Base-by-base conservation (phyloP, 2,888 invertebrate species). In the Monopis laevigella region DNA sequence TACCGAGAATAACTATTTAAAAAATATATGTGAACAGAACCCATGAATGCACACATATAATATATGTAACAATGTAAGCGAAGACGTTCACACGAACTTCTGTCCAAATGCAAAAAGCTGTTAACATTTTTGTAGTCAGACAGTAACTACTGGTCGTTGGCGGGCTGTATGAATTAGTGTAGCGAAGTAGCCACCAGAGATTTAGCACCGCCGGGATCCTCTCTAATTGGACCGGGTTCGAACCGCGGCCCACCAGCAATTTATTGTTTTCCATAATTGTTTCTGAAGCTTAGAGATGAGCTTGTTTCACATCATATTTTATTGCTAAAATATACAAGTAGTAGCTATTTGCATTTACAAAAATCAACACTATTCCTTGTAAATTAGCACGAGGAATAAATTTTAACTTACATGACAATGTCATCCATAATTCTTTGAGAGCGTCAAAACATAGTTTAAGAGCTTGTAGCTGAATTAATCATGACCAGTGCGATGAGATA, bases 261-360 rank as follows among this genome's bases (percentile, higher is more conserved):
- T 78, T 77, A 80, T 78, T 65, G 66, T 61, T 62, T 63, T 64
- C 59, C 65, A 68, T 75, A 73, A 78, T 74, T 77, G 73, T 75
- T 77, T 77, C 72, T 63, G 65, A 65, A 59, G 60, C 58, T 54
- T 52, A 52, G 54, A 53, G 58, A 55, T 49, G 51, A 49, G 48
- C 55, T 52, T 42, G 40, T 40, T 35, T 4, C 18, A 19, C 30
- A 19, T 4, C 4, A n/a, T 24, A 11, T 19, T 35, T 35, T 35
- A 35, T 35, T 21, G 36, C 21, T 36, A 21, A 36, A 36, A 36
- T 21, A 36, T 36, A 21, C 36, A 11, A 36, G 2, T 21, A 2
- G 21, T 36, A 21, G 36, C 36, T 36, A 36, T 36, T 21, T 36
- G 11, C 11, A 36, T 19, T 19, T 36, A 11, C 24, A 36, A 36